Percentiles rank a stretch among this genome's conserved stretches.
These are phyloP conservation scores for Catotricha subobsoleta DNA, from an alignment of 2,888 invertebrate species.

Conservation along the genomic window DNA sequence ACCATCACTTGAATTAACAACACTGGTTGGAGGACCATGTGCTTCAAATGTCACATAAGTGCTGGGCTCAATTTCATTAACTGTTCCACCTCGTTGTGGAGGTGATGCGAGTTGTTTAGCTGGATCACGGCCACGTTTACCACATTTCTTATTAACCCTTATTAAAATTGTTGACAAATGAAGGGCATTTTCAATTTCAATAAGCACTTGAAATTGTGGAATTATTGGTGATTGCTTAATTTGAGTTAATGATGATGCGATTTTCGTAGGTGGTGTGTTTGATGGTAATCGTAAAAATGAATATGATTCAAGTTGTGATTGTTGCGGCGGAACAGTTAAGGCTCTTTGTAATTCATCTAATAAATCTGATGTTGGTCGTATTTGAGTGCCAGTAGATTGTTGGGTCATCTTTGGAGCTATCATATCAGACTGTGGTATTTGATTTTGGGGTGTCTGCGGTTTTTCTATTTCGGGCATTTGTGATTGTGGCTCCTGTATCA, in stretches of 20 bases:
- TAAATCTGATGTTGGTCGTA: constrained; percentile 22
- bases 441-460: constrained; percentile 1
- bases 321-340: constrained; percentile 13
- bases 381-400: constrained; percentile 8
- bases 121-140: constrained; percentile 17
- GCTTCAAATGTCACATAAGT: constrained; percentile 44
- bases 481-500: no score
- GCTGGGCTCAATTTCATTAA: constrained; percentile 31
- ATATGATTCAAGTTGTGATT: neutral
- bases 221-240: neutral
- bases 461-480: no score
- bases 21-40: constrained; percentile 16
- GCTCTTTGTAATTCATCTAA: constrained; percentile 26
- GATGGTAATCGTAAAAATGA: neutral
- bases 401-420: no score
- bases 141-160: constrained; percentile 15
- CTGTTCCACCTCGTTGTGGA: neutral
- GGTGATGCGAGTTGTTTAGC: constrained; percentile 13
- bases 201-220: constrained; percentile 28
- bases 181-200: constrained; percentile 38
- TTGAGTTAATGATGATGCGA: neutral
- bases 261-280: neutral
- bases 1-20: constrained; percentile 23
- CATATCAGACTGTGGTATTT: neutral
- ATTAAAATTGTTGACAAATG: constrained; percentile 33